Evolutionary conservation across 2,113 vertebrate species (phyloP).

Genomic region (Alethe castanea): DNA sequence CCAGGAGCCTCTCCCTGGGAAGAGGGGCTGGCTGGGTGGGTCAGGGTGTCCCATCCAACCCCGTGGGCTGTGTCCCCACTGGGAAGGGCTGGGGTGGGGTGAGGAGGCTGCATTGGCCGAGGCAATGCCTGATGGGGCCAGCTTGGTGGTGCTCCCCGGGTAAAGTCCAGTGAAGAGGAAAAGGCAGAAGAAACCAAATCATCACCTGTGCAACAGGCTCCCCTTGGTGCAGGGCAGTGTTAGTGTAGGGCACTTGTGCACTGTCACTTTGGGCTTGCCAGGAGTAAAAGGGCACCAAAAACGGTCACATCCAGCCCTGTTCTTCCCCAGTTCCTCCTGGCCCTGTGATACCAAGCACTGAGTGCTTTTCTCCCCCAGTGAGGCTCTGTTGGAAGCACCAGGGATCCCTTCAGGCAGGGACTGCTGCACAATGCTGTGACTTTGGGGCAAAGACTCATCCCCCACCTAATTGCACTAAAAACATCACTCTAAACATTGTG

Average conservation of each 20-base stretch:
- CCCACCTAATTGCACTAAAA: not conserved
- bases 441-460: not conserved
- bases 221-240: not conserved
- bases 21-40: not conserved
- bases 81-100: not conserved
- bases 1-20: not conserved
- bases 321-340: not conserved
- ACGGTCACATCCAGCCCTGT: not conserved
- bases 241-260: not conserved
- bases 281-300: not conserved
- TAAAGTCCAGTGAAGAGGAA: not conserved
- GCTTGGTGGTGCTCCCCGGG: not conserved
- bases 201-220: not conserved
- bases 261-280: not conserved
- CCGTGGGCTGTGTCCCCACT: rapidly evolving
- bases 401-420: not conserved
- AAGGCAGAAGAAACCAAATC: not conserved
- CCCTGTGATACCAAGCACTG: not conserved
- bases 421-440: not conserved
- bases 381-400: not conserved
- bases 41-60: not conserved
- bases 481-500: rapidly evolving
- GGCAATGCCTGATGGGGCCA: rapidly evolving
- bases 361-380: not conserved
- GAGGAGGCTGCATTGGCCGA: rapidly evolving